Evolutionary conservation across 37 sponge, comb jelly and placozoan genomes (phyloP).

Genomic region (Axinella damicornis): DNA sequence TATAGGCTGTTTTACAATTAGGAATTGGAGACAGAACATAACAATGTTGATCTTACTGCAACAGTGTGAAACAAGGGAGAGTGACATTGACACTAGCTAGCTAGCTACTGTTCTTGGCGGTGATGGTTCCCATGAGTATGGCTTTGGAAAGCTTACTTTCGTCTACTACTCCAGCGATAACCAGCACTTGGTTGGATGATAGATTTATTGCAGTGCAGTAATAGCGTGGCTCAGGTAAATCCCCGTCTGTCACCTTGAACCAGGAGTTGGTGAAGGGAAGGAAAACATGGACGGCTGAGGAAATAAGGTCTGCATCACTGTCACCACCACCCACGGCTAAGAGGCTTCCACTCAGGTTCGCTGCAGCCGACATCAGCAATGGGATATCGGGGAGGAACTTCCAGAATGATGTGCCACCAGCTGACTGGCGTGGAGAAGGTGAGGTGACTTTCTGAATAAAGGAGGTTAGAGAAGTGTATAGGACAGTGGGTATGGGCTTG

Average conservation of each 20-base stretch:
- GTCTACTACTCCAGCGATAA: no score
- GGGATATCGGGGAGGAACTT: conserved; percentile 14
- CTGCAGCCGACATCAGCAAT: conserved; percentile 22
- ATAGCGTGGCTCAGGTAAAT: no score
- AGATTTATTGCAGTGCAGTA: no score
- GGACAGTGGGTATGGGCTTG: conserved; percentile 15
- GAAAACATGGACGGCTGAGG: conserved; percentile 48
- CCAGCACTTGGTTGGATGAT: no score
- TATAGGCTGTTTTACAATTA: no score
- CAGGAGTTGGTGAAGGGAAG: conserved; percentile 54
- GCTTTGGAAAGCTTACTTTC: no score
- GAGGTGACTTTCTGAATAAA: conserved; percentile 26
- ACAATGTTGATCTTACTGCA: no score
- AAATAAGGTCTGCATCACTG: conserved; percentile 30
- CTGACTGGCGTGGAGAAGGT: neutral
- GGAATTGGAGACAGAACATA: no score
- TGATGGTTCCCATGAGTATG: no score
- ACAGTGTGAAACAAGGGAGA: no score
- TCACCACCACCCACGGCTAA: conserved; percentile 48
- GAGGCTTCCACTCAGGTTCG: conserved; percentile 37
- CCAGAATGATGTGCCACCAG: neutral
- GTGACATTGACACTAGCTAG: no score
- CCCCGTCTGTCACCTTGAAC: conserved; percentile 2
- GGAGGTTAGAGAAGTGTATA: conserved; percentile 19
- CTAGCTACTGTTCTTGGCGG: no score